Evolutionary conservation across 2,797 vertebrate genomes (phyloP), one percentile per base, ranked within the genome.

Genomic region (Falco naumanni): DNA sequence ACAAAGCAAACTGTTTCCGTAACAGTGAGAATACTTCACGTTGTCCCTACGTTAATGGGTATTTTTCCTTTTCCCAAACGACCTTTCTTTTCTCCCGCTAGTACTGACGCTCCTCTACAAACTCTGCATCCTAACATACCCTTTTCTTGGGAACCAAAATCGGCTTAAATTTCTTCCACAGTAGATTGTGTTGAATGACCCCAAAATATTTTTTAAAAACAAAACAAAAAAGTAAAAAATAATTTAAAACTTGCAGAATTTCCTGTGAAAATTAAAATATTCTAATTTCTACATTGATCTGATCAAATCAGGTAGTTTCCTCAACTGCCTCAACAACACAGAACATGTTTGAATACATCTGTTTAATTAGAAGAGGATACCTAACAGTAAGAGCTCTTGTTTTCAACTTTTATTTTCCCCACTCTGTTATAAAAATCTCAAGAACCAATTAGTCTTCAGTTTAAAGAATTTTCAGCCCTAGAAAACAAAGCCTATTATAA

Each of bases 301-400:
- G 9, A 25, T 50, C 56, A 8, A 37, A 74, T 20, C 13, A 37
- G 10, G 6, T 39, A 4, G 48, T 26, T 75, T 88, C 17, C 45
- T 68, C n/a, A 3, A 15, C 28, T 41, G 19, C 17, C 26, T 72
- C 33, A 66, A 33, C 47, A 74, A 29, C 0, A 0, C 2, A 9
- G 41, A 61, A 41, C 1, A 3, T 20, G 11, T 54, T 48, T 31
- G 25, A 63, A 84, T 45, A 13, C 8, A 21, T 9, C 28, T 48
- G 10, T 11, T 69, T n/a, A 57, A 60, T 0, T 64, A 37, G 29
- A 75, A 87, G 12, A 63, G 81, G 26, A 39, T 53, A 65, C 84
- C 16, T 54, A 76, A 94, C 94, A 90, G 66, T 28, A 60, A 81
- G 9, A 63, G 33, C 16, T 2, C 57, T 33, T 5, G 13, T 39